These are phyloP conservation scores for Xiphorhynchus erythropygius DNA, from an alignment of 2,797 vertebrate species.

Conservation along the genomic window DNA sequence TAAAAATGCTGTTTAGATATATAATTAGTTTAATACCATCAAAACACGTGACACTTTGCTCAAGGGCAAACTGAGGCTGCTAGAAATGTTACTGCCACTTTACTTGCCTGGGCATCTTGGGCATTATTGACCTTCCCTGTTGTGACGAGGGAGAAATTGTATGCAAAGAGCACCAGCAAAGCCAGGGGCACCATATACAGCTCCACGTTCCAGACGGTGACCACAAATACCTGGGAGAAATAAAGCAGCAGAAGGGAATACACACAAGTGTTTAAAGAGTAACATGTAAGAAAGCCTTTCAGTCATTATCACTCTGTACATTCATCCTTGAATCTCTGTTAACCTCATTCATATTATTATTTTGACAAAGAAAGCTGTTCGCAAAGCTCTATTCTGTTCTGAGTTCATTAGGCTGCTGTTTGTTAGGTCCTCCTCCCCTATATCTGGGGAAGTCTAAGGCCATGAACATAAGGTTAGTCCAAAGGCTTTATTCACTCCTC, in stretches of 20 bases:
- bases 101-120: conserved; percentile 91
- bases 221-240: conserved; percentile 86
- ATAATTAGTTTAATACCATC: background rate
- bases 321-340: background rate
- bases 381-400: background rate
- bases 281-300: background rate
- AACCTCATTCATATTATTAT: background rate
- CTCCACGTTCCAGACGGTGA: conserved; percentile 92
- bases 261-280: background rate
- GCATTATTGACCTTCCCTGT: conserved; percentile 78
- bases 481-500: background rate
- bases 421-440: background rate
- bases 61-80: background rate
- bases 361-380: background rate
- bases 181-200: conserved; percentile 96
- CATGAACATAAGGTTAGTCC: background rate
- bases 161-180: conserved; percentile 87
- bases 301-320: background rate
- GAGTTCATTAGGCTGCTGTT: background rate
- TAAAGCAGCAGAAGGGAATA: background rate
- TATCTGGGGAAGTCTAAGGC: background rate
- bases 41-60: background rate
- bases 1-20: background rate
- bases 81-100: background rate
- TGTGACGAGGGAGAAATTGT: conserved; percentile 86